Evolutionary conservation across 1,140 invertebrate genomes (phyloP).

Genomic region (Apis dorsata): DNA sequence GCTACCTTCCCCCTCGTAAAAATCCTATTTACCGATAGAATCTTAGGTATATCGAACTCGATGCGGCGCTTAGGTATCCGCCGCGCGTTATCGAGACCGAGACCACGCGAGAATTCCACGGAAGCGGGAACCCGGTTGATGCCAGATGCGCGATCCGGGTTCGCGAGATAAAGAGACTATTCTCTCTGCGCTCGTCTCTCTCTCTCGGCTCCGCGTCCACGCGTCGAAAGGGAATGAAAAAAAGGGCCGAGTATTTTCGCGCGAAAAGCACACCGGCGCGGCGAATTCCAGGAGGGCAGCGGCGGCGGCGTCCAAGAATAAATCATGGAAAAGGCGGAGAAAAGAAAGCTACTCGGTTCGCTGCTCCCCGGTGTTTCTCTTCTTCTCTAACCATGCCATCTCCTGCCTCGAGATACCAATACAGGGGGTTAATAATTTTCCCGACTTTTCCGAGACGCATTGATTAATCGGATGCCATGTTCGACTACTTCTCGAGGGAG

Average conservation of each 20-base stretch:
- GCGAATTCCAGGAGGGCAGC: conserved; percentile 10
- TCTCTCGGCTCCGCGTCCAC: too few relatives aligned
- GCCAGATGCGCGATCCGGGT: conserved; percentile 24
- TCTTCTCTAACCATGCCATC: neutral
- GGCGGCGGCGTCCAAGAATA: conserved; percentile 20
- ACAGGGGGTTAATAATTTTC: conserved; percentile 47
- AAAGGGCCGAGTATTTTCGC: conserved; percentile 34
- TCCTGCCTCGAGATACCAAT: conserved; percentile 18
- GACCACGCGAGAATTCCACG: conserved; percentile 27
- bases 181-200: too few relatives aligned
- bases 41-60: neutral
- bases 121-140: conserved; percentile 13
- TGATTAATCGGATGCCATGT: conserved; percentile 49
- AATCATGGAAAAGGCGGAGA: conserved; percentile 40
- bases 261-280: conserved; percentile 31
- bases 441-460: conserved; percentile 47
- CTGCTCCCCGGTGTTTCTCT: neutral
- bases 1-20: too few relatives aligned
- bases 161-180: neutral
- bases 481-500: neutral
- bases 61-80: neutral
- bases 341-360: conserved; percentile 16
- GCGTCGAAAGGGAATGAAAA: conserved; percentile 31
- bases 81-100: neutral
- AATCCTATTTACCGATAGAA: too few relatives aligned